Evolutionary conservation across 2,113 vertebrate genomes (phyloP).

Genomic region (Nerophis lumbriciformis): DNA sequence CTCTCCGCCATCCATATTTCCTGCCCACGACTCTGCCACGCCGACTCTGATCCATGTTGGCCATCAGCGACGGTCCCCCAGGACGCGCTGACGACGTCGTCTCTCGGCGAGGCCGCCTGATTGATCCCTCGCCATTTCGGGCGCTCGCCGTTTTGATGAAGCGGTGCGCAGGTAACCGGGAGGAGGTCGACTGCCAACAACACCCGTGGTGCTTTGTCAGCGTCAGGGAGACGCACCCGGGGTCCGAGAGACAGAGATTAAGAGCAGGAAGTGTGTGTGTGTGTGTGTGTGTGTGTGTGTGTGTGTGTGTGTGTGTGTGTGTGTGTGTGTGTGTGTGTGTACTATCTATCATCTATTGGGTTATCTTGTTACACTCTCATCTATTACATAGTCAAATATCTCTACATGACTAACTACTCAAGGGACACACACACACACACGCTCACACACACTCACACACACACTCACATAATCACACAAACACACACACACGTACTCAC

Average conservation of each 20-base stretch:
- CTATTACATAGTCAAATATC: constrained; percentile 48
- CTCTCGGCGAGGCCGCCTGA: constrained; percentile 61
- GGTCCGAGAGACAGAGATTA: constrained; percentile 62
- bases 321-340: too few relatives aligned
- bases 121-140: constrained; percentile 59
- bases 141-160: constrained; percentile 62
- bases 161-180: constrained; percentile 55
- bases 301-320: constrained; percentile 9
- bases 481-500: too few relatives aligned
- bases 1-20: too few relatives aligned
- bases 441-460: not conserved
- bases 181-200: constrained; percentile 54
- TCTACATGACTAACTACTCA: constrained; percentile 38
- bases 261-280: constrained; percentile 35
- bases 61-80: constrained; percentile 44
- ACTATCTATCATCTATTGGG: constrained; percentile 43
- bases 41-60: constrained; percentile 47
- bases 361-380: constrained; percentile 52
- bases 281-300: constrained; percentile 7
- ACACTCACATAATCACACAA: too few relatives aligned
- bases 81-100: constrained; percentile 66
- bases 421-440: constrained; percentile 4
- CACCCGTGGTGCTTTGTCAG: constrained; percentile 62
- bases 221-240: constrained; percentile 53
- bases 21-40: not conserved